Base-by-base conservation (phyloP, 2,113 vertebrate genomes). In the Spea multiplicata region DNA sequence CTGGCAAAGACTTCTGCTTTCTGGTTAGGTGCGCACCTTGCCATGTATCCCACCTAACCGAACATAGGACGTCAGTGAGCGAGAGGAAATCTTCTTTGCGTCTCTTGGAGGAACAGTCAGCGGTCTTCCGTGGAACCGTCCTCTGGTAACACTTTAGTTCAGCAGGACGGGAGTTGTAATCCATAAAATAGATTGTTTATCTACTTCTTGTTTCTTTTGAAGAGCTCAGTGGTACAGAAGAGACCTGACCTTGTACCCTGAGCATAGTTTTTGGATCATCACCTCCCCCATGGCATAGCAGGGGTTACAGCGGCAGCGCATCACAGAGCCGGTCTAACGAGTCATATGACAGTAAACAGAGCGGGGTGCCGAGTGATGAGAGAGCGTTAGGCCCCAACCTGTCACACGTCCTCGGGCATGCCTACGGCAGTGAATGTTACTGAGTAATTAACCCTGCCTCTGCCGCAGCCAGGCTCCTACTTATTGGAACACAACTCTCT, bases 381-480 rank as follows among this genome's bases (percentile, higher is more conserved):
- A 57, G 66, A 71, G 69, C 64, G 77, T 67, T 80, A 9, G 77
- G 77, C 70, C 71, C 59, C 52, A 72, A 73, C 77, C 77, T 80
- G 77, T 80, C 70, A 80, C 70, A 66, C 69, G 57, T 73, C 53
- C 70, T 64, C 61, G 3, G 16, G 46, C 77, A 53, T 59, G 77
- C 77, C 77, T 55, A 14, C 6, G 77, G 77, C 77, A 14, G 16
- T 44, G 68, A 70, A 55, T 68, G 46, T 50, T 61, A 30, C 53
- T 61, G 67, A 77, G 75, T 61, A 16, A 14, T 16, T 77, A 77
- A 77, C 75, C 53, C 68, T 17, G 49, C 70, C 75, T 68, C 44
- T 68, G 52, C 74, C 59, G 74, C 65, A 76, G 66, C 47, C 44
- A 12, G 13, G 59, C 48, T 66, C 8, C 8, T 44, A 46, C 65